Conservation (phyloP, 2,888 invertebrate species). For the Nomada hirtipes region DNA sequence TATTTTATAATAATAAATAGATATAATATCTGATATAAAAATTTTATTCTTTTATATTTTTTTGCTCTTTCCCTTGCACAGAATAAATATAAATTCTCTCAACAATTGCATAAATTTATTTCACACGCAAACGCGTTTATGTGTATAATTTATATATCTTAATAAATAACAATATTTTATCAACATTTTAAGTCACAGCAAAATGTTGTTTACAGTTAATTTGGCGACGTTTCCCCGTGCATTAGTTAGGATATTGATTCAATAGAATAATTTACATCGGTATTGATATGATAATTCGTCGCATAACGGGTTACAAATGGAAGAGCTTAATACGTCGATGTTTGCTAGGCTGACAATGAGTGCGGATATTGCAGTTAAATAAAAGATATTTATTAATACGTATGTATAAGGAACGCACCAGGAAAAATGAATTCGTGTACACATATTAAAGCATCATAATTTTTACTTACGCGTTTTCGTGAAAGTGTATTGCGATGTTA, state of each 20-base stretch:
- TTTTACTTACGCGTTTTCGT: not conserved
- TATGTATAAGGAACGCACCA: not conserved
- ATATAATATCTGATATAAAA: slow-evolving; percentile 6
- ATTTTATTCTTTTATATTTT: not conserved
- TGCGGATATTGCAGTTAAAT: slow-evolving; percentile 22
- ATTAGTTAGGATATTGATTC: slow-evolving; percentile 24
- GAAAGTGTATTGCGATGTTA: not conserved
- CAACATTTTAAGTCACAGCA: slow-evolving; percentile 23
- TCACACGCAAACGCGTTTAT: slow-evolving; percentile 13
- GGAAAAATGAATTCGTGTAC: slow-evolving; percentile 5
- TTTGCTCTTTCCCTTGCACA: not conserved
- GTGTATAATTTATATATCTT: slow-evolving; percentile 25
- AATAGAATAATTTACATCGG: slow-evolving; percentile 31
- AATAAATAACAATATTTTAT: slow-evolving; percentile 20
- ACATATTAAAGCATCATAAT: slow-evolving; percentile 1
- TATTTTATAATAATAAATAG: not conserved
- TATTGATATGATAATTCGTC: slow-evolving; percentile 41
- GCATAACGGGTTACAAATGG: slow-evolving; percentile 34
- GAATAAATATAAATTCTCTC: slow-evolving; percentile 28
- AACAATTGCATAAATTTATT: slow-evolving; percentile 10
- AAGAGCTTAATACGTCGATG: slow-evolving; percentile 17
- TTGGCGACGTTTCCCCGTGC: slow-evolving; percentile 16
- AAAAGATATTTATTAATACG: slow-evolving; percentile 23
- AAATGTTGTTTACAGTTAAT: slow-evolving; percentile 14
- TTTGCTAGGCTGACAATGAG: not conserved